phyloP scores from a whole-genome alignment of 1,140 invertebrate species.

The Bombus sibiricus region DNA sequence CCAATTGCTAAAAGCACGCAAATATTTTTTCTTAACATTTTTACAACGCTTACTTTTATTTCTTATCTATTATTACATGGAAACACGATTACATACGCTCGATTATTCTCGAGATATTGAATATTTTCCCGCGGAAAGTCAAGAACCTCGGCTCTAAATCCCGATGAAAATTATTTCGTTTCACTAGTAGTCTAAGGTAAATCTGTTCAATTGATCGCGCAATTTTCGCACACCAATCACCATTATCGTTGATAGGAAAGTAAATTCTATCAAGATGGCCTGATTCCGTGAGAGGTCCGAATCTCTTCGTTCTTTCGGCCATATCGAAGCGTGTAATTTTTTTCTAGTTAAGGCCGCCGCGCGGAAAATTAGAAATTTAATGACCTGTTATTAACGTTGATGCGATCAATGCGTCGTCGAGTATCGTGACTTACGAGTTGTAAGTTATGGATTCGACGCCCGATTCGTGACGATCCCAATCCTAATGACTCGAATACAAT shows the following conservation, averaged over 20 bases:
- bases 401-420: constrained; percentile 9
- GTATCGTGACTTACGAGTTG: constrained; percentile 13
- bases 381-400: constrained; percentile 17
- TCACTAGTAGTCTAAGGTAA: background rate
- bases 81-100: too few species aligned
- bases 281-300: background rate
- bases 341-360: background rate
- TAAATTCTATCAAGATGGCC: background rate
- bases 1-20: too few species aligned
- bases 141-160: background rate
- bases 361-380: constrained; percentile 22
- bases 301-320: background rate
- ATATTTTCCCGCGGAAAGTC: background rate
- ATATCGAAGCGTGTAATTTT: background rate
- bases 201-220: background rate
- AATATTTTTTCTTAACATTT: too few species aligned
- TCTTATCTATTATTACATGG: too few species aligned
- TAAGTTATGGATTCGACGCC: background rate
- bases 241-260: background rate
- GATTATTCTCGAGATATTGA: too few species aligned
- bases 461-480: constrained; percentile 14
- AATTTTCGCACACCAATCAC: background rate
- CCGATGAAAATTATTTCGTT: background rate
- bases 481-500: constrained; percentile 19
- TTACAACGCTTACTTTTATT: too few species aligned